A percentile compares a stretch with the other conserved stretches of the same genome.
Evolutionary conservation across 2,888 invertebrate species (phyloP).

Genomic region (Meghimatium bilineatum): DNA sequence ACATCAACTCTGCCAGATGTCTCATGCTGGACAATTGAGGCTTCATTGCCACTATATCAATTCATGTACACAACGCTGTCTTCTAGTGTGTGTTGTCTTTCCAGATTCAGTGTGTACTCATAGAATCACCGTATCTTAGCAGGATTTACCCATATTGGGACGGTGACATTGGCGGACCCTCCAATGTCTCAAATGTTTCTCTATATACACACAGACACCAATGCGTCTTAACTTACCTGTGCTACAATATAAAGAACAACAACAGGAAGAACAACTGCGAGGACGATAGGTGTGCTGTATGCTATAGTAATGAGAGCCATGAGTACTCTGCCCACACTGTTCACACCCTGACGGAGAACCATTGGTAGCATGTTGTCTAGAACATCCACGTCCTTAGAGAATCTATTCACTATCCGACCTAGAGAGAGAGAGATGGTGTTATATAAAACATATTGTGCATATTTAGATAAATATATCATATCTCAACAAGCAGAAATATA

Average conservation of each 20-base stretch:
- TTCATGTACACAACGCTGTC: too few relatives aligned
- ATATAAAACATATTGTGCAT: not conserved
- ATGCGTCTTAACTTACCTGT: constrained; percentile 13
- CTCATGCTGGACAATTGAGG: too few relatives aligned
- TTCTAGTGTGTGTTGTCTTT: too few relatives aligned
- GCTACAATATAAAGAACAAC: constrained; percentile 34
- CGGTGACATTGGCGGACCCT: too few relatives aligned
- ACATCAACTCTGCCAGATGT: too few relatives aligned
- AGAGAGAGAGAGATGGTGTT: not conserved
- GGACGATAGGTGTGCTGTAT: constrained; percentile 44
- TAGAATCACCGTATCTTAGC: too few relatives aligned
- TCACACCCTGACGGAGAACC: constrained; percentile 10
- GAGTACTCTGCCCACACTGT: constrained; percentile 24
- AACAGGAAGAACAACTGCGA: constrained; percentile 39
- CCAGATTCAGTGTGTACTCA: too few relatives aligned
- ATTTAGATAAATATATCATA: not conserved
- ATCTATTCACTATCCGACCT: constrained; percentile 45
- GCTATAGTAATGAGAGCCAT: constrained; percentile 38
- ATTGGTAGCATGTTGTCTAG: constrained; percentile 43
- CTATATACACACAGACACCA: too few relatives aligned
- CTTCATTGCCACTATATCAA: too few relatives aligned
- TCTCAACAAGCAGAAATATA: too few relatives aligned
- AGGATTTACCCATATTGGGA: too few relatives aligned
- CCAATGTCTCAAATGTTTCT: too few relatives aligned
- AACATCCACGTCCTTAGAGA: constrained; percentile 39